Evolutionary conservation across 2,797 vertebrate genomes (phyloP), one percentile per base, ranked within the genome.

Genomic region (Enteromius unitaeniatus): DNA sequence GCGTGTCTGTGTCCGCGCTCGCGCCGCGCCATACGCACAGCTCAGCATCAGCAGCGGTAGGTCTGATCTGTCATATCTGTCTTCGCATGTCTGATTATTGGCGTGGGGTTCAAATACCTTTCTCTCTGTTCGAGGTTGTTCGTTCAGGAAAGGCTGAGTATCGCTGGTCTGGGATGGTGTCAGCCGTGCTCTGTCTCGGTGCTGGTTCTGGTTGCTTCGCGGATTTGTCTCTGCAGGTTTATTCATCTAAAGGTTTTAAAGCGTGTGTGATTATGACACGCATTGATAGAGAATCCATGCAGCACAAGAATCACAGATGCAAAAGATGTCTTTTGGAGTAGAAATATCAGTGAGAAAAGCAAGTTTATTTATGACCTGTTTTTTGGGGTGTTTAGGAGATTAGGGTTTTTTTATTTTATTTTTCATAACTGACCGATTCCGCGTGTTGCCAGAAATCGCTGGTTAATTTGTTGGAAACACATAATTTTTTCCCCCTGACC

Each of bases 11-110:
- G 81, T 40, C 83, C 85, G 69, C 86, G 86, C 79, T 78, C 82
- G 14, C 84, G 84, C 19, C 79, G 82, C 80, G 58, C 82, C 45
- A 47, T 47, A 82, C 55, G 34, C 82, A 21, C 74, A 77, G 65
- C 82, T 70, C 75, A 84, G 75, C 82, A 78, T 84, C 82, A 84
- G 75, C 55, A 78, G 78, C 75, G 82, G 82, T 84, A 84, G 67
- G 82, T 72, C 51, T 23, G 37, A 70, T 78, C 67, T 42, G 49
- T 53, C 47, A 65, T 58, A 23, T 64, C 6, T 62, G 62, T 72
- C n/a, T 62, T 40, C 28, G 51, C 1, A 62, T 62, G 26, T 69
- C 58, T 84, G 15, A 53, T 86, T 62, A 81, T 77, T 55, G 45
- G 47, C 34, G 26, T 70, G 26, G 77, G 58, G n/a, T 47, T 62